Evolutionary conservation across 1,140 invertebrate genomes (phyloP).

Genomic region (Artemia franciscana): DNA sequence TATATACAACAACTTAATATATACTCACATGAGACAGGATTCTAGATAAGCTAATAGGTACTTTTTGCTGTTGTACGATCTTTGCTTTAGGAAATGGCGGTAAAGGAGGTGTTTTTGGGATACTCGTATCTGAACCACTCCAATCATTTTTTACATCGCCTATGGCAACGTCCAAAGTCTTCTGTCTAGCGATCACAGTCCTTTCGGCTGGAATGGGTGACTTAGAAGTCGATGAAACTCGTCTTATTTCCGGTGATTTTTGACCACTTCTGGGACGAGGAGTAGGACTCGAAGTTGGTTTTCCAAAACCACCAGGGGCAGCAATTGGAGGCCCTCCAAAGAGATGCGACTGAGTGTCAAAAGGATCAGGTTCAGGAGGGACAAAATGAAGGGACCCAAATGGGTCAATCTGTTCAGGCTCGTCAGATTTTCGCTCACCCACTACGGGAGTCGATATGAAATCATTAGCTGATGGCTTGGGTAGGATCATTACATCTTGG

Average conservation of each 20-base stretch:
- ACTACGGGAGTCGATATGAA: no score
- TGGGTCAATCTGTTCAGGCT: constrained; percentile 31
- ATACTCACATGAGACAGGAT: neutral
- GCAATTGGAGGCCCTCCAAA: neutral
- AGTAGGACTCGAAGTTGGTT: neutral
- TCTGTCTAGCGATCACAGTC: neutral
- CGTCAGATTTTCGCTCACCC: no score
- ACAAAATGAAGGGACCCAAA: constrained; percentile 22
- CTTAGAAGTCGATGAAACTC: neutral
- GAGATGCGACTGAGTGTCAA: constrained; percentile 11
- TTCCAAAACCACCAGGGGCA: neutral
- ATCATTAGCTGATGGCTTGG: no score
- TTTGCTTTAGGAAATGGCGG: neutral
- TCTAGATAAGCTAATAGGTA: neutral
- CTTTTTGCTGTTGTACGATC: neutral
- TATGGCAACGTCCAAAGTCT: neutral
- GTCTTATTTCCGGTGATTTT: neutral
- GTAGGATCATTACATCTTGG: no score
- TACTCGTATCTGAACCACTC: neutral
- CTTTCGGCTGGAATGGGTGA: neutral
- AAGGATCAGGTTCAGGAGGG: constrained; percentile 30
- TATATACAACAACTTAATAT: no score
- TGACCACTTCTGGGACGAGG: neutral
- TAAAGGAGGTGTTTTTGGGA: neutral
- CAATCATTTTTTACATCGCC: neutral